Evolutionary conservation across 2,888 invertebrate species (phyloP), one percentile per base, ranked within the genome.

Genomic region (Dusona sp.): DNA sequence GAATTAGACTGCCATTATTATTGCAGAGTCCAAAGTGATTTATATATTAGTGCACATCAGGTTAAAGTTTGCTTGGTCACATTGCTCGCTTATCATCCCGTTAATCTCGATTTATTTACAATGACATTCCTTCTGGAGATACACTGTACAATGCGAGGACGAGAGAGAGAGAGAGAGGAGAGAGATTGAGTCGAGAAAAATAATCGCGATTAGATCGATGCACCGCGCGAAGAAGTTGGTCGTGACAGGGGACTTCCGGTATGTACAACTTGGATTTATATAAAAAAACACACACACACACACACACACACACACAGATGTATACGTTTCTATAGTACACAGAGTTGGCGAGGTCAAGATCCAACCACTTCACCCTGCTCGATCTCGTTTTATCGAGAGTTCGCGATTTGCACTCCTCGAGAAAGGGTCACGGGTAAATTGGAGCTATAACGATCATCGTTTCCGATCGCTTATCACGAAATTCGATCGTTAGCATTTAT

Each of bases 41-140:
- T 61, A 61, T 74, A 33, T 42, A 57, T 22, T 73, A n/a, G 57
- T 33, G 25, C 73, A 25, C 64, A 67, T 36, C 45, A 36, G 65
- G 45, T 42, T 48, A 29, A 19, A 29, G 51, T 42, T 57, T 33
- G 42, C 72, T 61, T 36, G 72, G 83, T 36, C 67, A 72, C 68
- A 80, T 45, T 74, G 38, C 68, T 70, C 42, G 38, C 61, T 79
- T 84, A 86, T 84, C 86, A 33, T 16, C 79, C 29, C 42, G 57
- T 86, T 79, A 70, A 86, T 88, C 84, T 82, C 79, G 82, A 88
- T 88, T 88, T 88, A 86, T 86, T 86, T 84, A 77, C 81, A 79
- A 81, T 72, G 79, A 82, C 75, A 48, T 79, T 72, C 54, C 54
- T 67, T 86, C 79, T 81, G 80, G 54, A 80, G 79, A 64, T 51